Percentiles rank a stretch among this genome's conserved stretches.
Evolutionary conservation across 2,888 invertebrate genomes (phyloP).

Genomic region (Siphonodentalium dalli): DNA sequence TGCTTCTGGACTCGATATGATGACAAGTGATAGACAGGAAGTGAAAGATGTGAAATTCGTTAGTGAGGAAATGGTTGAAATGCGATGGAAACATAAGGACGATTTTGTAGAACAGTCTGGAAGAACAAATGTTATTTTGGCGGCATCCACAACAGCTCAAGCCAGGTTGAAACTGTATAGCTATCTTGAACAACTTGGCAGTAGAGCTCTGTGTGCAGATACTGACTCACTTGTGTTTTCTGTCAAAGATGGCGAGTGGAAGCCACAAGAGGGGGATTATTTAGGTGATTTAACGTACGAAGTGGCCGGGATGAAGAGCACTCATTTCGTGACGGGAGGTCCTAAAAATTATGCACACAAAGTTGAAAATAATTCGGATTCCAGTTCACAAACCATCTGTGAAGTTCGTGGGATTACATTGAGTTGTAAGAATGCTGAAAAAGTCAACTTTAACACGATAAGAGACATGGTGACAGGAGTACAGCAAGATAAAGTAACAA

Average conservation of each 20-base stretch:
- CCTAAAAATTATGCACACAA: constrained; percentile 25
- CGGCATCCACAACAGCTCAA: constrained; percentile 14
- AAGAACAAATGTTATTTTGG: constrained; percentile 8
- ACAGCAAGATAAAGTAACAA: no score
- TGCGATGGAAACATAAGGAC: background rate
- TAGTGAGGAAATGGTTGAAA: constrained; percentile 4
- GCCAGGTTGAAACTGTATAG: constrained; percentile 11
- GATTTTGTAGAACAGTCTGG: background rate
- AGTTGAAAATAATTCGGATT: no score
- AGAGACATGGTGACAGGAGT: no score
- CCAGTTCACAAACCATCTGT: no score
- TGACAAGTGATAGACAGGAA: background rate
- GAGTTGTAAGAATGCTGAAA: no score
- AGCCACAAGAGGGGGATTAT: constrained; percentile 41
- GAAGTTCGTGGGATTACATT: no score
- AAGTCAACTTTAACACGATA: no score
- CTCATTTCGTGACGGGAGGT: constrained; percentile 20
- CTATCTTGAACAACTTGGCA: background rate
- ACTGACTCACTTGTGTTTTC: constrained; percentile 9
- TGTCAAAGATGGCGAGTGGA: background rate
- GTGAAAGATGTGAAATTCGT: constrained; percentile 1
- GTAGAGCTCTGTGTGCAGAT: constrained; percentile 2
- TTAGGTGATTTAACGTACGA: no score
- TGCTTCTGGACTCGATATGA: no score
- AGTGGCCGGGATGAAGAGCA: constrained; percentile 15